Evolutionary conservation across 2,113 vertebrate genomes (phyloP).

Genomic region (Phycodurus eques): DNA sequence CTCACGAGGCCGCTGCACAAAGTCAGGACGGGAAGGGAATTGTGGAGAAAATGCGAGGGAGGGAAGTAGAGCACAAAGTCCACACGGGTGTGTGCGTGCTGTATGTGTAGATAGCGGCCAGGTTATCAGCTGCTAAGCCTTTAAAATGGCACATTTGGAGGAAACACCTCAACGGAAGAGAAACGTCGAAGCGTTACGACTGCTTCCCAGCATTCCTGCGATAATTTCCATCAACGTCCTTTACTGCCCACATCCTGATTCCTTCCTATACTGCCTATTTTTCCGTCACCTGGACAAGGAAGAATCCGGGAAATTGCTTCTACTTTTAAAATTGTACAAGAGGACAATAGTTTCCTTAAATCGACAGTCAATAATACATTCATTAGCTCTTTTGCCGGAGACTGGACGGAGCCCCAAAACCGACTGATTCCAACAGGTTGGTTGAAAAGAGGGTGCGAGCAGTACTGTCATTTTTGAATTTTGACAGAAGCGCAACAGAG

Average conservation of each 20-base stretch:
- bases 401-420: no score
- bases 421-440: no score
- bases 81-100: neutral
- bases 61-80: neutral
- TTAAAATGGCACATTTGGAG: constrained; percentile 55
- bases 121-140: constrained; percentile 45
- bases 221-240: neutral
- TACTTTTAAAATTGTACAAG: neutral
- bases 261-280: neutral
- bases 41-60: neutral
- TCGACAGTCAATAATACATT: no score
- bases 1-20: constrained; percentile 22
- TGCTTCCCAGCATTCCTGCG: constrained; percentile 4
- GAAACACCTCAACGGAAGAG: constrained; percentile 42
- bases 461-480: no score
- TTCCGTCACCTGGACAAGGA: neutral
- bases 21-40: neutral
- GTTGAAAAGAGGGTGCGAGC: no score
- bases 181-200: constrained; percentile 17
- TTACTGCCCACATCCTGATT: neutral
- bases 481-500: no score
- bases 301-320: neutral
- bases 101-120: neutral
- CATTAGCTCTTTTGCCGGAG: no score
- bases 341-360: no score